Base-by-base conservation (phyloP, 2,888 invertebrate species). In the Tiliacea citrago region DNA sequence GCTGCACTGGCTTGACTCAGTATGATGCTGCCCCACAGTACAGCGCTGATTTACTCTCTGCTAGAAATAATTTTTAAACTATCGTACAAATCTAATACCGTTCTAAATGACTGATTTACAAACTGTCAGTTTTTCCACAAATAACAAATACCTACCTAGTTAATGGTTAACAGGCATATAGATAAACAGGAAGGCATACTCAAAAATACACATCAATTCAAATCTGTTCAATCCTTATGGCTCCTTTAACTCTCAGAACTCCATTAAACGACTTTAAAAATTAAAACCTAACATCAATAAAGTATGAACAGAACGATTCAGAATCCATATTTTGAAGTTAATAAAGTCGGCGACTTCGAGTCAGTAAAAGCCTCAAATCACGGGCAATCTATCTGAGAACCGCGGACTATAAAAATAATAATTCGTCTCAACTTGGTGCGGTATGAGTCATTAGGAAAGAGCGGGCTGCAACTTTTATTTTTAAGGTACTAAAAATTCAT, bases 331-430 rank as follows among this genome's bases (percentile, higher is more conserved):
- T 83, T 81, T 87, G 85, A 86, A 88, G 84, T 87, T 87, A 87
- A 90, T 90, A 91, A 92, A 89, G 90, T 90, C 90, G 89, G 88
- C 89, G 90, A 88, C 90, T 89, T 88, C 90, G 83, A 90, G 90
- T 90, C 89, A 90, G 92, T 93, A 92, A 93, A 94, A 94, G 94
- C 93, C 91, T 93, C 92, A 92, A 95, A 95, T 95, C 94, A 93
- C 93, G 88, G 91, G 92, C 94, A 93, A 95, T 95, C 94, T 93
- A 93, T 94, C 93, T 91, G 92, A 92, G 92, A 90, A 93, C 92
- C 91, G 90, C 91, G 92, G 92, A 93, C 94, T 93, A 94, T 95
- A 95, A 95, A 95, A 95, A 95, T 95, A 95, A 95, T 95, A 94
- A 95, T 94, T 94, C 94, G 93, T 94, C 93, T 94, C 90, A 90